Evolutionary conservation across 2,888 invertebrate genomes (phyloP), one percentile per base, ranked within the genome.

Genomic region (Sialis fuliginosa): DNA sequence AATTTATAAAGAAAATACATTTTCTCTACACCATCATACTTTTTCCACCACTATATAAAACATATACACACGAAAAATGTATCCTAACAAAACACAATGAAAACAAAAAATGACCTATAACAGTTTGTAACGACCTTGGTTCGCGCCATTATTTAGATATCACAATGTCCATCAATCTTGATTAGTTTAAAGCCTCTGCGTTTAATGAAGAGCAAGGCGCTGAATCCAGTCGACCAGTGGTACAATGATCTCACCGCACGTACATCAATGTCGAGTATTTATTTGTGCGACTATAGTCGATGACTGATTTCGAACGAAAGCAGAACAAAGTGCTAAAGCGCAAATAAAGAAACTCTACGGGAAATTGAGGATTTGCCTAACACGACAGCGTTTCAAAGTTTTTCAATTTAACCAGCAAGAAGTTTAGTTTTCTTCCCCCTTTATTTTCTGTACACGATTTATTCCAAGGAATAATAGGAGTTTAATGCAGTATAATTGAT

Each of bases 141-240:
- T 22, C 44, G 30, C 13, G 31, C n/a, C 31, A 44, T 44, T 34
- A 44, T 34, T 44, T 44, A 34, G 44, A 44, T 44, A 44, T 44
- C 44, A 44, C 44, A 35, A 35, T 10, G 34, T 12, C 44, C 49
- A 49, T 49, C 49, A 49, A 49, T 49, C 47, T 49, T 47, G 44
- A 49, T 49, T 49, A 49, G 46, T 9, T 34, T 13, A 43, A 31
- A 48, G 49, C 40, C 35, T 42, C 43, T 35, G 44, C 33, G 33
- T 35, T 47, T 47, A 49, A 49, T 49, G 47, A 49, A 49, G 49
- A 47, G 49, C 39, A 40, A 45, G 49, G 49, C 22, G 32, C 10
- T 30, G 42, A 30, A 31, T 42, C 10, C 42, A 42, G 30, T 42
- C 22, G 42, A 30, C 22, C 42, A 42, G 10, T 12, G 10, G 22